phyloP scores from a whole-genome alignment of 2,113 vertebrate species.

The Beaufortia kweichowensis region DNA sequence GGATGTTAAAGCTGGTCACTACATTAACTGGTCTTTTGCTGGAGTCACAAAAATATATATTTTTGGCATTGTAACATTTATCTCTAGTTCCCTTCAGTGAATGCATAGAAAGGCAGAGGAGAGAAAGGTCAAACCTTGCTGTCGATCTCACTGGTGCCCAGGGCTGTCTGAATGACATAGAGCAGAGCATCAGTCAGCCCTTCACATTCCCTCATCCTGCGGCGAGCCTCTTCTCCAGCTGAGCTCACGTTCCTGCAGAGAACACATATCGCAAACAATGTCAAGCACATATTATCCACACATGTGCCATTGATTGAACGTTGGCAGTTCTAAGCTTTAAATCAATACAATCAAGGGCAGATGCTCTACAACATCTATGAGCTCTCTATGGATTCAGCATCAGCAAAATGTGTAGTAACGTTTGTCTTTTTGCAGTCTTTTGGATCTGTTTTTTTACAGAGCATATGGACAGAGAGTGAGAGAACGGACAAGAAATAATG shows the following conservation, averaged over 20 bases:
- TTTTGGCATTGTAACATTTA: neutral
- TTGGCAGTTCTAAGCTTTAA: neutral
- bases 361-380: neutral
- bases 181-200: slow-evolving; percentile 95
- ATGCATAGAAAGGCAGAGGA: neutral
- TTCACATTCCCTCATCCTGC: slow-evolving; percentile 98
- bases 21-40: no score
- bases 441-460: neutral
- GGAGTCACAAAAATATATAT: no score
- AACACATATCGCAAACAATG: slow-evolving; percentile 50
- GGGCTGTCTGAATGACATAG: slow-evolving; percentile 94
- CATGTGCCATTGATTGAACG: neutral
- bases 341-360: neutral
- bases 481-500: neutral
- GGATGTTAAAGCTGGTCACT: no score
- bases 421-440: neutral
- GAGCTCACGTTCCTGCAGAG: slow-evolving; percentile 93
- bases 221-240: slow-evolving; percentile 95
- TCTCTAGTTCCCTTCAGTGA: neutral
- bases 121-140: slow-evolving; percentile 86
- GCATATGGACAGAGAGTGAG: neutral
- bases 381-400: neutral
- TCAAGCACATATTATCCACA: neutral
- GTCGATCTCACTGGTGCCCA: slow-evolving; percentile 98
- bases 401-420: neutral